Evolutionary conservation across 2,113 vertebrate genomes (phyloP), one percentile per base, ranked within the genome.

Genomic region (Podocnemis expansa): DNA sequence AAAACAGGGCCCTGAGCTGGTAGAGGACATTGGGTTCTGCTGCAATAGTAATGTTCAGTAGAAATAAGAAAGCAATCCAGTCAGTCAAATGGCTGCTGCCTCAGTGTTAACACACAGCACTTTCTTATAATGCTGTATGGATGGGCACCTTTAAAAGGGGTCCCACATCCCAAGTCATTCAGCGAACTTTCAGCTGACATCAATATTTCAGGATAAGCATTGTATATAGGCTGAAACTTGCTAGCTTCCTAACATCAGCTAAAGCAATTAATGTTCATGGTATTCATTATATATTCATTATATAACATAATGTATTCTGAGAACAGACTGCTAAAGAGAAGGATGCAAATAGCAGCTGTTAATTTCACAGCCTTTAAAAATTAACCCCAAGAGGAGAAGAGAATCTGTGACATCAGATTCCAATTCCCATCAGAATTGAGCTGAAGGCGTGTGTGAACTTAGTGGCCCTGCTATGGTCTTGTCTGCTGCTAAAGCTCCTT

Each of bases 201-300:
- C 54, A 60, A 75, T 75, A 84, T 91, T 95, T 92, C 84, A 92
- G 93, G 94, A 91, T 96, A 93, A 89, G 51, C 78, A 60, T 91
- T 93, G 60, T 76, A 88, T 80, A 93, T 97, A 89, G 96, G 95
- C 82, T 95, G 94, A 92, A 89, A 94, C 89, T 67, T 94, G 91
- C 92, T 51, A 95, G 89, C 95, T 95, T 96, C 92, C 94, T 85
- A 84, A 95, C 85, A 92, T 92, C 88, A 91, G 84, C 75, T 89
- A 93, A 91, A 94, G 97, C 96, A 97, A 97, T 97, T 97, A 97
- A 96, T 95, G 95, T 94, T 96, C 87, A 92, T 96, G 95, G 93
- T 97, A 92, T 96, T 96, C 96, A 89, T 97, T 97, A 96, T 93
- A 96, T 96, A 94, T 92, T 96, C 93, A 89, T 97, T 97, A 85